These are phyloP conservation scores for Sarcophaga bullata DNA, from an alignment of 1,140 invertebrate species.

Conservation along the genomic window DNA sequence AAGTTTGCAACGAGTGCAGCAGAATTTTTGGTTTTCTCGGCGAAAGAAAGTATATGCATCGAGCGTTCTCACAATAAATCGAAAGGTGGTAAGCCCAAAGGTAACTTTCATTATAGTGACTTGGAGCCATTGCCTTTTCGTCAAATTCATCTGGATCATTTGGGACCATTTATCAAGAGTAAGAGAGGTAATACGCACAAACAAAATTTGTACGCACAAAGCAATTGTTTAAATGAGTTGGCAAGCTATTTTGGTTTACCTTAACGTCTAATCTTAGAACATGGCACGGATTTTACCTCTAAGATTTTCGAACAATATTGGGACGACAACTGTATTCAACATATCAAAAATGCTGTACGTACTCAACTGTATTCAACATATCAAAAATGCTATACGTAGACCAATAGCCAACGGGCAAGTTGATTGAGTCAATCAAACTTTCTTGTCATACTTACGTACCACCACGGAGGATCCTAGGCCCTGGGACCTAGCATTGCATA, in stretches of 20 bases:
- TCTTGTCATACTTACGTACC: background rate
- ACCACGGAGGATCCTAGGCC: slow-evolving; percentile 11
- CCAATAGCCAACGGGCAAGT: no score
- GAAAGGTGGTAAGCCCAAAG: slow-evolving; percentile 6
- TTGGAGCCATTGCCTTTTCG: slow-evolving; percentile 22
- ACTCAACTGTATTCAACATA: no score
- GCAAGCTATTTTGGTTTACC: slow-evolving; percentile 43
- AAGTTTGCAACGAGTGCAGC: background rate
- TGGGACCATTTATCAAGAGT: slow-evolving; percentile 52
- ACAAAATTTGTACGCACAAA: slow-evolving; percentile 44
- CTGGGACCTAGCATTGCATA: slow-evolving; percentile 19
- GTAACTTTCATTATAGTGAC: background rate
- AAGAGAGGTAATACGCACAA: slow-evolving; percentile 42
- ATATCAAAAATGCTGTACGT: no score
- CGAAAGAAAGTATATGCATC: no score
- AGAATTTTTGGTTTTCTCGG: slow-evolving; percentile 33
- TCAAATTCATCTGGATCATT: slow-evolving; percentile 52
- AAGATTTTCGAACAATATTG: no score
- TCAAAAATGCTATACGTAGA: no score
- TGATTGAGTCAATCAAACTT: slow-evolving; percentile 35
- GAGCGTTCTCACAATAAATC: slow-evolving; percentile 28
- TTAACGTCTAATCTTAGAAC: slow-evolving; percentile 45
- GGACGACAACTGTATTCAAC: no score
- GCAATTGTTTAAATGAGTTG: slow-evolving; percentile 40
- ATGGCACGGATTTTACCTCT: no score